These are phyloP conservation scores for Varroa destructor DNA, from an alignment of 1,140 invertebrate species.

Conservation along the genomic window DNA sequence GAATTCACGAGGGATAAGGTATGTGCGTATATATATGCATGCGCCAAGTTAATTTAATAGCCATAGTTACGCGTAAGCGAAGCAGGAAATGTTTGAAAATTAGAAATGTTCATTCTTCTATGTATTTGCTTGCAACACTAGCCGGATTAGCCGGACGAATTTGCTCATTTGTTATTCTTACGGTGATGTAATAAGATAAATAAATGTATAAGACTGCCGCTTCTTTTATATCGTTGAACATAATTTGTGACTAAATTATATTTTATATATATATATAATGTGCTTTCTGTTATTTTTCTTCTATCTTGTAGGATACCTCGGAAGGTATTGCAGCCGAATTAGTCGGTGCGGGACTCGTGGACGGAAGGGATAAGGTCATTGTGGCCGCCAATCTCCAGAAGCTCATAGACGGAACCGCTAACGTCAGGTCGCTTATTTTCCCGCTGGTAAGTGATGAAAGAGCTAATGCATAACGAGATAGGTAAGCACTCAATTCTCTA, in stretches of 20 bases:
- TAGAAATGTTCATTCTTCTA: no score
- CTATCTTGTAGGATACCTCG: constrained; percentile 54
- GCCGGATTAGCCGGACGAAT: no score
- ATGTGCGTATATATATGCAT: constrained; percentile 20
- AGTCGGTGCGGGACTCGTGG: constrained; percentile 82
- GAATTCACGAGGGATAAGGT: constrained; percentile 71
- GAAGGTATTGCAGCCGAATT: constrained; percentile 87
- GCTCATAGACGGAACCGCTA: constrained; percentile 54
- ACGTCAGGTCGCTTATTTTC: constrained; percentile 65
- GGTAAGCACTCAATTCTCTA: not conserved
- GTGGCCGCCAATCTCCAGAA: constrained; percentile 84
- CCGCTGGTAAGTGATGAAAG: constrained; percentile 55
- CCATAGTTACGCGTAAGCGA: no score
- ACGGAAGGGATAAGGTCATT: constrained; percentile 71
- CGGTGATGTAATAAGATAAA: no score
- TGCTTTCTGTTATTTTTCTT: constrained; percentile 15
- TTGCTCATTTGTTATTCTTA: no score
- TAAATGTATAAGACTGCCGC: no score
- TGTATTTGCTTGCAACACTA: no score
- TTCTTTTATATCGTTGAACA: not conserved
- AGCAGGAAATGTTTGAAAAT: no score
- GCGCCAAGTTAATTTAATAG: constrained; percentile 19
- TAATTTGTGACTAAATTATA: no score
- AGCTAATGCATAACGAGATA: constrained; percentile 7
- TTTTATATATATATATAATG: not conserved